Percentiles rank a stretch among this genome's conserved stretches.
These are phyloP conservation scores for Ips typographus DNA, from an alignment of 1,140 invertebrate species.

Conservation along the genomic window DNA sequence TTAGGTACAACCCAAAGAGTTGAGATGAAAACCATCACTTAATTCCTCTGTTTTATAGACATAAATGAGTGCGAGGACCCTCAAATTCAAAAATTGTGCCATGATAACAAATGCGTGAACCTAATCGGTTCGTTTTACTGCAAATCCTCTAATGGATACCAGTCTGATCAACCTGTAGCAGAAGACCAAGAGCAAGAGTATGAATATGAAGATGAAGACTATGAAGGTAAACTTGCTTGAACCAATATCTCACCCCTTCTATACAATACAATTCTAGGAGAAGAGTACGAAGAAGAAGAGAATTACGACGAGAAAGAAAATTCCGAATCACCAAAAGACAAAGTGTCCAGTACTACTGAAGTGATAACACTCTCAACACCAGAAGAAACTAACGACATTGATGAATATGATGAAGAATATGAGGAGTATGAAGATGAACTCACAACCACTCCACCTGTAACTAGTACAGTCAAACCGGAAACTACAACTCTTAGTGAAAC, in stretches of 20 bases:
- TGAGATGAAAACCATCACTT: constrained; percentile 3
- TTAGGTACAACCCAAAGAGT: not conserved
- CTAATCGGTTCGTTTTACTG: constrained; percentile 37
- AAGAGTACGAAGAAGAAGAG: constrained; percentile 29
- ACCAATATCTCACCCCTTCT: not conserved
- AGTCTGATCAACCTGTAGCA: constrained; percentile 32
- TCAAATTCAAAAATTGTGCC: constrained; percentile 15
- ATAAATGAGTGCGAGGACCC: constrained; percentile 37
- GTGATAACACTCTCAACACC: no score
- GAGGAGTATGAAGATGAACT: constrained; percentile 25
- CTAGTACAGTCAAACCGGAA: not conserved
- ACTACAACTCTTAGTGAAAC: not conserved
- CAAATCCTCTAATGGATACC: not conserved
- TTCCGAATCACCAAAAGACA: not conserved
- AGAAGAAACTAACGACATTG: not conserved
- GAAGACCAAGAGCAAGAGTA: constrained; percentile 29
- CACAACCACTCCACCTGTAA: not conserved
- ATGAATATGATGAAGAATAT: constrained; percentile 27
- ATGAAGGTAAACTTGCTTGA: constrained; percentile 26
- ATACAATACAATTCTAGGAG: constrained; percentile 3
- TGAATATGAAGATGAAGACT: constrained; percentile 38
- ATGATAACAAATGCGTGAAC: constrained; percentile 13
- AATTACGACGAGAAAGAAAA: constrained; percentile 25
- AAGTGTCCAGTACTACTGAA: constrained; percentile 3
- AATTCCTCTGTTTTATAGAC: constrained; percentile 31